These are phyloP conservation scores for Chroicocephalus ridibundus DNA, from an alignment of 2,113 vertebrate species.

Conservation along the genomic window DNA sequence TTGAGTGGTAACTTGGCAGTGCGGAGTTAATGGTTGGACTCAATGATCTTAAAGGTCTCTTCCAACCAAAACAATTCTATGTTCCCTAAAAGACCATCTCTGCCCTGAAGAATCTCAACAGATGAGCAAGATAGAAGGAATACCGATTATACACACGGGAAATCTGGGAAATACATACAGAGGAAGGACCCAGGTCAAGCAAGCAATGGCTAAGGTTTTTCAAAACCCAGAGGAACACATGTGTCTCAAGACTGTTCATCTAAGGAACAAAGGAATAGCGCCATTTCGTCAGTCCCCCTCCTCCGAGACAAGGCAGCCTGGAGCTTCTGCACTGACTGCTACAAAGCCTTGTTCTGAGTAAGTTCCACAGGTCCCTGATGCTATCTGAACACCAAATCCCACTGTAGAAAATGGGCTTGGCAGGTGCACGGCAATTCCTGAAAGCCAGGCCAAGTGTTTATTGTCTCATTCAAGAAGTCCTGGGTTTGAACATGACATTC, in stretches of 20 bases:
- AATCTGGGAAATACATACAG: background rate
- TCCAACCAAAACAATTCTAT: background rate
- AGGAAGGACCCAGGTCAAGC: background rate
- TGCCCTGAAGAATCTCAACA: background rate
- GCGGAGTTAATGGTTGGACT: background rate
- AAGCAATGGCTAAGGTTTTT: background rate
- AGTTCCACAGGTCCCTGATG: background rate
- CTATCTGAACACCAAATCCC: background rate
- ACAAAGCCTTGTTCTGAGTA: background rate
- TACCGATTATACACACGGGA: accelerated
- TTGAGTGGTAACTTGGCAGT: background rate
- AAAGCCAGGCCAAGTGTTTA: background rate
- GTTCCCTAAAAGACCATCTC: background rate
- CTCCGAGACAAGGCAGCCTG: background rate
- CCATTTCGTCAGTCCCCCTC: background rate
- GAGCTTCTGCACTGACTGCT: background rate
- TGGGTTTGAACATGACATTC: accelerated
- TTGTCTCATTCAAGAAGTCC: background rate
- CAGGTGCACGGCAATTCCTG: background rate
- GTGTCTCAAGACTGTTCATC: background rate
- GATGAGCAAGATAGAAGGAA: background rate
- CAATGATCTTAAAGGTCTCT: background rate
- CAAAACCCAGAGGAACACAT: background rate
- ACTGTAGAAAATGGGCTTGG: background rate
- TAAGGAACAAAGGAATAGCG: background rate